Percentiles rank a stretch among this genome's conserved stretches.
Evolutionary conservation across 2,888 invertebrate species (phyloP).

Genomic region (Oasisia sp.): DNA sequence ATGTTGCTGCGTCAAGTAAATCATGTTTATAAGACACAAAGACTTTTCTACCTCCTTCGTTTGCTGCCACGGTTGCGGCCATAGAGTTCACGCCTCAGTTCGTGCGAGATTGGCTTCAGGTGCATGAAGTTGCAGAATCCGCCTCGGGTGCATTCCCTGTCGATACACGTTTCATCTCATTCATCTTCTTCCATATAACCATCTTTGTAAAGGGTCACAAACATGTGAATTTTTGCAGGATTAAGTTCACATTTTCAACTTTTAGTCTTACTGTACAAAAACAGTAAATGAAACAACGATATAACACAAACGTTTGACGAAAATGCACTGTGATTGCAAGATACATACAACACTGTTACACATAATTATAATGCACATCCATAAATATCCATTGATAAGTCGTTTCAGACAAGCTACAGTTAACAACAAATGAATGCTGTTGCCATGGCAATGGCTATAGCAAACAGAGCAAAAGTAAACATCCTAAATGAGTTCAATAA

Average conservation of each 20-base stretch:
- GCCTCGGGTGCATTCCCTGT: slow-evolving; percentile 92
- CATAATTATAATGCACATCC: background rate
- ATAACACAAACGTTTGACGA: background rate
- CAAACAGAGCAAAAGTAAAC: too few species aligned
- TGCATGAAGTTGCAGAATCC: slow-evolving; percentile 99
- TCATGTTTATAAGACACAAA: background rate
- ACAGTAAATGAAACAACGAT: background rate
- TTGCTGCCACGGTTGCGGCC: slow-evolving; percentile 50
- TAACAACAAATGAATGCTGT: background rate
- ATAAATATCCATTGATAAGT: background rate
- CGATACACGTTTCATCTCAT: slow-evolving; percentile 35
- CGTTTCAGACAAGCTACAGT: background rate
- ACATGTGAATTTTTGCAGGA: background rate
- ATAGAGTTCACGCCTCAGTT: slow-evolving; percentile 81
- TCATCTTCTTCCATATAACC: background rate
- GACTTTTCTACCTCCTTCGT: background rate
- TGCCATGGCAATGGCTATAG: background rate
- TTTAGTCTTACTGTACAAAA: background rate
- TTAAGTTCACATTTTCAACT: background rate
- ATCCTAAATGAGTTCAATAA: too few species aligned
- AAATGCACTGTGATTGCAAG: background rate
- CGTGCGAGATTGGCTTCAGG: slow-evolving; percentile 96
- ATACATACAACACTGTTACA: background rate
- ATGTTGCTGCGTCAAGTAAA: too few species aligned
- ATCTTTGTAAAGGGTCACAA: background rate